A percentile compares a stretch with the other conserved stretches of the same genome.
Conservation (phyloP, 1,140 invertebrate species). For the Drosophila orena region DNA sequence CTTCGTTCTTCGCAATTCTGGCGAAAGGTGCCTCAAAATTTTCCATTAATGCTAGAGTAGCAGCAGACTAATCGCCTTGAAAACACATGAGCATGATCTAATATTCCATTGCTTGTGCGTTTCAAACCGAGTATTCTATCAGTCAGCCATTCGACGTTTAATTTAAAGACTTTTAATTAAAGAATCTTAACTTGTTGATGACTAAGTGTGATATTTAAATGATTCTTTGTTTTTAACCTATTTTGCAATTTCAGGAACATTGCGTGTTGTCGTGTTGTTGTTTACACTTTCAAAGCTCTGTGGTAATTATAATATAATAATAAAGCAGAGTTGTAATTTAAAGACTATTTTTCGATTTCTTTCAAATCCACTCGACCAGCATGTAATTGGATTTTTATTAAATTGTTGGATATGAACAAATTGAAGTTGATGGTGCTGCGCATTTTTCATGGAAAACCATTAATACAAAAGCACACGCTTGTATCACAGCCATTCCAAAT, state of each 20-base stretch:
- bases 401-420: not conserved
- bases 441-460: constrained; percentile 1
- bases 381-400: not conserved
- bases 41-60: constrained; percentile 24
- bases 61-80: constrained; percentile 8
- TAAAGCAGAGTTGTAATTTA: not conserved
- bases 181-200: constrained; percentile 16
- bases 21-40: constrained; percentile 17
- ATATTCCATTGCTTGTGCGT: constrained; percentile 10
- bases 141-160: constrained; percentile 7
- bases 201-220: constrained; percentile 9
- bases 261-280: not conserved
- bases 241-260: not conserved
- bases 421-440: constrained; percentile 3
- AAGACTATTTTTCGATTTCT: not conserved
- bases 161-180: constrained; percentile 27
- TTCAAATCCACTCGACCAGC: not conserved
- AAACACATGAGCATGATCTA: constrained; percentile 30
- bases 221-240: constrained; percentile 16
- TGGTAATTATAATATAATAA: too few relatives aligned
- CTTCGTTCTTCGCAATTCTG: constrained; percentile 14
- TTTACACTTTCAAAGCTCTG: not conserved
- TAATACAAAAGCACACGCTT: not conserved
- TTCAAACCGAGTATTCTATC: constrained; percentile 4
- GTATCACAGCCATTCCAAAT: constrained; percentile 4